Base-by-base conservation (phyloP, 2,888 invertebrate genomes). In the Clanis bilineata region DNA sequence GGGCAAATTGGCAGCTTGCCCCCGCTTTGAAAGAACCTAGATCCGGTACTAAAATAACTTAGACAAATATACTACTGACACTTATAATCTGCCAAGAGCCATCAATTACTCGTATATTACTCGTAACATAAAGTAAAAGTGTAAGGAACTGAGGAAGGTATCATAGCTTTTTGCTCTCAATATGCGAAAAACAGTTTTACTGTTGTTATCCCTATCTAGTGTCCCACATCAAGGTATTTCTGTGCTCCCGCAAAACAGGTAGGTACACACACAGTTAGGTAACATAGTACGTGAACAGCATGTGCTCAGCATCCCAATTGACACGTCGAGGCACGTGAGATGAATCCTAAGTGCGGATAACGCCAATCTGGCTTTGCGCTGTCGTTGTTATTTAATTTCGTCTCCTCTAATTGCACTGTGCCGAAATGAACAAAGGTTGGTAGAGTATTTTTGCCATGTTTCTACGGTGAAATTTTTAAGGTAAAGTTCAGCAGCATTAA, bases 241-340 rank as follows among this genome's bases (percentile, higher is more conserved):
- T 66, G 69, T 76, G 79, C 71, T 77, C 76, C 80, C 79, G 74
- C 79, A 77, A 75, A 79, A 82, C 83, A 82, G 86, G 85, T 85
- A 83, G 84, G 83, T 83, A 85, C n/a, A n/a, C n/a, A n/a, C n/a
- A n/a, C n/a, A 82, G 86, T 86, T 85, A 83, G 84, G 83, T 83
- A 85, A 87, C 86, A 77, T 78, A 74, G 76, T 76, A 88, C 90
- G 88, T 89, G 89, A 83, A 79, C 76, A 69, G 87, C 85, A 85
- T 89, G 71, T 76, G 77, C 71, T 64, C 63, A 67, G 62, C 67
- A 36, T 71, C 75, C 76, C 83, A 85, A 85, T 86, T 86, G 86
- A 83, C 87, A 83, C 85, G 82, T 82, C 75, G 65, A 64, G 70
- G 79, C 82, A 80, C 88, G 88, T 84, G 86, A 77, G 71, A 70